These are phyloP conservation scores for Silurus aristotelis DNA, from an alignment of 2,797 vertebrate genomes.

Conservation along the genomic window DNA sequence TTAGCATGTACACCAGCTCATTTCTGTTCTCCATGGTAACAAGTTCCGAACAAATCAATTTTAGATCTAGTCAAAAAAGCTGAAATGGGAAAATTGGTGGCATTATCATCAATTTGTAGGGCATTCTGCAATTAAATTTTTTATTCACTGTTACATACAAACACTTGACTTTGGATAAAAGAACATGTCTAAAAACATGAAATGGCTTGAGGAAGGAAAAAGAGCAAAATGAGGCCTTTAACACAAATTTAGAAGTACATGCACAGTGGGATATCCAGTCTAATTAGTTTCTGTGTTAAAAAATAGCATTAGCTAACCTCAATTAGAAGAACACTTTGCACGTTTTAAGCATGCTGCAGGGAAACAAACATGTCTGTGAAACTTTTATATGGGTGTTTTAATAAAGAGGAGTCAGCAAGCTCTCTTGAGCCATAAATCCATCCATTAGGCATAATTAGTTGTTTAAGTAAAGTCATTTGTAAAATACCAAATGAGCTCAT, in stretches of 20 bases:
- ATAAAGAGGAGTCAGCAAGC: slow-evolving; percentile 32
- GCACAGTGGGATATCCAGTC: slow-evolving; percentile 66
- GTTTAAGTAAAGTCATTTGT: background rate
- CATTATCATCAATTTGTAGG: background rate
- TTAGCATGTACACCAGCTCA: background rate
- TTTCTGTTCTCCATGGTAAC: slow-evolving; percentile 7
- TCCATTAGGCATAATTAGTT: slow-evolving; percentile 45
- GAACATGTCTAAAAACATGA: background rate
- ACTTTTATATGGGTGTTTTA: slow-evolving; percentile 42
- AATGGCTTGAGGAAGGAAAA: slow-evolving; percentile 5
- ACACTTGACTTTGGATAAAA: background rate
- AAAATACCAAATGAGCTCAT: slow-evolving; percentile 25
- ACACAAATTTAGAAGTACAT: slow-evolving; percentile 63
- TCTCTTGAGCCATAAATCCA: slow-evolving; percentile 45
- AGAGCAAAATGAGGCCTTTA: slow-evolving; percentile 31
- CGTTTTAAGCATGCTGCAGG: slow-evolving; percentile 47
- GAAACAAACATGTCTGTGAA: slow-evolving; percentile 41
- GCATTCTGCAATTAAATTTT: background rate
- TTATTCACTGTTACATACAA: background rate
- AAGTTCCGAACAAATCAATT: background rate
- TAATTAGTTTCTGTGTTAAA: slow-evolving; percentile 71
- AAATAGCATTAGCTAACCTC: slow-evolving; percentile 67
- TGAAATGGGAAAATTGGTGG: background rate
- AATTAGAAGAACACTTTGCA: slow-evolving; percentile 58
- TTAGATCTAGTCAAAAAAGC: background rate